phyloP scores from a whole-genome alignment of 2,797 vertebrate species.

The Sciaenops ocellatus region DNA sequence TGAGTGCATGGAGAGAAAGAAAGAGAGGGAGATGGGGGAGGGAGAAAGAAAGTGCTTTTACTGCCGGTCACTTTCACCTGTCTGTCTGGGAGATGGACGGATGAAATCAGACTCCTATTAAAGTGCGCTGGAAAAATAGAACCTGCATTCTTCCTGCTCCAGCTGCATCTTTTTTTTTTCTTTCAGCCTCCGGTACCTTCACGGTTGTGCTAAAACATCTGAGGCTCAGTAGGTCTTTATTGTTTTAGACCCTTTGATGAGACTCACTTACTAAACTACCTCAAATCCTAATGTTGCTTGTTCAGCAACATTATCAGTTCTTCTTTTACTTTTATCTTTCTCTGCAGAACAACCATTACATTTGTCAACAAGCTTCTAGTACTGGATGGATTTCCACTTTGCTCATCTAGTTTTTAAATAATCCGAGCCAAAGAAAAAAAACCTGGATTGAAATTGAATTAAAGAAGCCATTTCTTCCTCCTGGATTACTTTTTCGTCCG shows the following conservation, averaged over 20 bases:
- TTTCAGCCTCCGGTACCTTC: slow-evolving; percentile 6
- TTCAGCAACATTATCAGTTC: slow-evolving; percentile 26
- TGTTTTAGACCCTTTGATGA: slow-evolving; percentile 31
- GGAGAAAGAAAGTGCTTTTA: slow-evolving; percentile 65
- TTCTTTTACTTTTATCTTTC: slow-evolving; percentile 31
- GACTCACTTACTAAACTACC: slow-evolving; percentile 27
- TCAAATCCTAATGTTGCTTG: slow-evolving; percentile 28
- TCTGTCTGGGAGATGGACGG: slow-evolving; percentile 68
- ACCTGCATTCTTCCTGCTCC: slow-evolving; percentile 27
- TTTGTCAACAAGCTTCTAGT: slow-evolving; percentile 41
- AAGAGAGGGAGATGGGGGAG: not conserved
- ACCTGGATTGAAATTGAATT: slow-evolving; percentile 65
- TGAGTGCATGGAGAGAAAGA: slow-evolving; percentile 20
- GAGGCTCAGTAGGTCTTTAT: slow-evolving; percentile 24
- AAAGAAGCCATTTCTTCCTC: slow-evolving; percentile 49
- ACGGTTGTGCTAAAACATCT: slow-evolving; percentile 36
- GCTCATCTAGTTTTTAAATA: slow-evolving; percentile 51
- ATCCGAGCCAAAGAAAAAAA: slow-evolving; percentile 46
- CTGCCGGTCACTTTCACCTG: slow-evolving; percentile 68
- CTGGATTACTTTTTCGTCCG: slow-evolving; percentile 37
- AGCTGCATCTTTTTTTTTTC: slow-evolving; percentile 7
- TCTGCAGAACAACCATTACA: slow-evolving; percentile 40
- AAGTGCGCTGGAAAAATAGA: slow-evolving; percentile 52
- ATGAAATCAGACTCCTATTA: slow-evolving; percentile 66
- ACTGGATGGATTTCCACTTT: slow-evolving; percentile 49